Percentiles rank a stretch among this genome's conserved stretches.
Conservation (phyloP, 2,797 vertebrate species). For the Cheirogaleus major region DNA sequence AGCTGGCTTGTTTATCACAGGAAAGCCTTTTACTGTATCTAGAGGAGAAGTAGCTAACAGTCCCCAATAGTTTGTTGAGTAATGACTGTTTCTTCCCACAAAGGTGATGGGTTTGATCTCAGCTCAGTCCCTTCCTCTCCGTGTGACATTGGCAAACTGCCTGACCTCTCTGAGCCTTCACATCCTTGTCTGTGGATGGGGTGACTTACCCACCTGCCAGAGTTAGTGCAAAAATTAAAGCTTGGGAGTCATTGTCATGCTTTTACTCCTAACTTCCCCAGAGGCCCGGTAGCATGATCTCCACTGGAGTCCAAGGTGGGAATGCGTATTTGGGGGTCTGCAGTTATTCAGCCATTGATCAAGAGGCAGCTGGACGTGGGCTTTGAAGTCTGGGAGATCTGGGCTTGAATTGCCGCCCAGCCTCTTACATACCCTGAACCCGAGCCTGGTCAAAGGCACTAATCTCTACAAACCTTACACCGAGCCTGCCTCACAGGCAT, state of each 20-base stretch:
- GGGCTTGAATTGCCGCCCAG: neutral
- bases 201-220: neutral
- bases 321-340: neutral
- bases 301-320: neutral
- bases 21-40: neutral
- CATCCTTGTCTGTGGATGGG: neutral
- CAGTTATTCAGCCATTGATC: neutral
- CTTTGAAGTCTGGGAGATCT: neutral
- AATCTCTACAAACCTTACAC: neutral
- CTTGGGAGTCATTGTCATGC: neutral
- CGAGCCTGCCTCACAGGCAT: neutral
- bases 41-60: neutral
- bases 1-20: neutral
- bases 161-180: neutral
- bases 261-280: neutral
- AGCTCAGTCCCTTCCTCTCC: neutral
- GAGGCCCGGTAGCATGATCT: neutral
- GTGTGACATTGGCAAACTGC: neutral
- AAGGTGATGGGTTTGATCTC: neutral
- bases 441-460: neutral
- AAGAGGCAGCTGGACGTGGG: neutral
- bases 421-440: neutral
- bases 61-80: neutral
- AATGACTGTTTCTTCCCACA: neutral
- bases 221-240: neutral